Evolutionary conservation across 2,888 invertebrate species (phyloP), one percentile per base, ranked within the genome.

Genomic region (Scelioninae gen. 1): DNA sequence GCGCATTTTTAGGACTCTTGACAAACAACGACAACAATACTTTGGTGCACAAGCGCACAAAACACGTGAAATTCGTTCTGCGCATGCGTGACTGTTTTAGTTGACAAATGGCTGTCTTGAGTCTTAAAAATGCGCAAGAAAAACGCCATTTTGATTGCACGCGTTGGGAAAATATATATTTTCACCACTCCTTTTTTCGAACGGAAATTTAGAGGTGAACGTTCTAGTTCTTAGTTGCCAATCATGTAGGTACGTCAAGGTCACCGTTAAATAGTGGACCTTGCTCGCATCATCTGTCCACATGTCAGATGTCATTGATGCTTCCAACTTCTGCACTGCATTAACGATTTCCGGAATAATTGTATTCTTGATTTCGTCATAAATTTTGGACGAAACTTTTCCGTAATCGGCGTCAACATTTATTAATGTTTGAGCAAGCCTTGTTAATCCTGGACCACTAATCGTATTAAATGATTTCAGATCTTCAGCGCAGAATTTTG

Each of bases 301-400:
- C 65, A 65, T 65, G 13, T 65, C 49, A 6, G 65, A 51, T 34
- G 65, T n/a, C n/a, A n/a, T n/a, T n/a, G n/a, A n/a, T n/a, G n/a
- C n/a, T n/a, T n/a, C 65, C 8, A 31, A 5, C 13, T 31, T 47
- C 13, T 13, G 31, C 6, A 63, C 10, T 10, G 47, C 32, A 8
- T 15, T 23, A 10, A 47, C 6, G 10, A 63, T 63, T 49, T 63
- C 34, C 7, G 63, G 63, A 9, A 15, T 32, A 2, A 63, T 31
- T 0, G 13, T 5, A 11, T 63, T 10, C 15, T 15, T 47, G 0
- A 63, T 16, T 32, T 47, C 34, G 11, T 63, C 31, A 32, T 34
- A 49, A 31, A 32, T 40, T 15, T 13, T 63, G 0, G 3, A 5
- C 63, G 32, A 47, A 5, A 63, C 0, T 47, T 63, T 31, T 10